Conservation (phyloP, 2,888 invertebrate species). For the Sminthurides aquaticus region DNA sequence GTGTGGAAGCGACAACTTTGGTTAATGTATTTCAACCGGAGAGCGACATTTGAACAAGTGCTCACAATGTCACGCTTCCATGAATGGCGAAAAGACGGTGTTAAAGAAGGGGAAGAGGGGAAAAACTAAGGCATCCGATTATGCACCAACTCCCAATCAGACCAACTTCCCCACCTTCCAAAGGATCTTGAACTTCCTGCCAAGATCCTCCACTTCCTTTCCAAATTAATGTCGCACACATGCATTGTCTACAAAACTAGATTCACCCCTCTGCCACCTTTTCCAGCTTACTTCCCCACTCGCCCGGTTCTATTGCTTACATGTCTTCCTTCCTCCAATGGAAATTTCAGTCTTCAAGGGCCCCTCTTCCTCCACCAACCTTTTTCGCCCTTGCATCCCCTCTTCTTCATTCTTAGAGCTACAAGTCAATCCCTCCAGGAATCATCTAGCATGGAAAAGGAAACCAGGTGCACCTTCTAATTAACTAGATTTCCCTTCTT, state of each 20-base stretch:
- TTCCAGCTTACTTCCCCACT: too few relatives aligned
- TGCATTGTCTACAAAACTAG: not conserved
- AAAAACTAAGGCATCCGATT: too few relatives aligned
- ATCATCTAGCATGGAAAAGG: constrained; percentile 32
- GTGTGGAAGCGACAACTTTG: not conserved
- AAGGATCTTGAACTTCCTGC: constrained; percentile 36
- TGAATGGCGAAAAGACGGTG: constrained; percentile 20
- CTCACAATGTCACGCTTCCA: constrained; percentile 21
- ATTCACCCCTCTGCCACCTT: too few relatives aligned
- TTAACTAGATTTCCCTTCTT: constrained; percentile 36
- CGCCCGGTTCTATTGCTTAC: too few relatives aligned
- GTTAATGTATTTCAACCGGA: not conserved
- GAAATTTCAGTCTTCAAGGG: not conserved
- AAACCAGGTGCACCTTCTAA: constrained; percentile 39
- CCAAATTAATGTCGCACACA: constrained; percentile 32
- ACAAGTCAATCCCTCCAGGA: not conserved
- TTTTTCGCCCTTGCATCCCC: not conserved
- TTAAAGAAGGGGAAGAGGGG: not conserved
- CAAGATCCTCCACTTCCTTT: constrained; percentile 35
- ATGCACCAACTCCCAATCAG: too few relatives aligned
- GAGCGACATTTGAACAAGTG: constrained; percentile 8
- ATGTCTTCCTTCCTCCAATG: not conserved
- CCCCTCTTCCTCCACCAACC: not conserved
- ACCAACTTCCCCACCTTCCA: constrained; percentile 5
- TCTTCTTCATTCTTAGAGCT: too few relatives aligned